Base-by-base conservation (phyloP, 2,113 vertebrate species). In the Hassar affinis region DNA sequence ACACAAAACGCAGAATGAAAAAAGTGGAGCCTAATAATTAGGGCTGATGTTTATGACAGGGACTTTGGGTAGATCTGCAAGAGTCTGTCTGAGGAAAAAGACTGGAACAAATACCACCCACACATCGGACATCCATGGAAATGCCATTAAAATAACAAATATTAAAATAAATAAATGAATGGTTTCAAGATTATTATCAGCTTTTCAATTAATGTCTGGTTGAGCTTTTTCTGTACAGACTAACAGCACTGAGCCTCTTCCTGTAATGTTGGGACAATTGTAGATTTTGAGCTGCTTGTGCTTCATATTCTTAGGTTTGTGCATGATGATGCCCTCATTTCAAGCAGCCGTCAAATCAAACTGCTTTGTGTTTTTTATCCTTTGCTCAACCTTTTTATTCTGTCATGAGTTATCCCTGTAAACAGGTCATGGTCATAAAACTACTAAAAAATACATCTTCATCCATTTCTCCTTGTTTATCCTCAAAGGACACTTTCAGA, bases 401-500 rank as follows among this genome's bases (percentile, higher is more conserved):
- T 83, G 15, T 81, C 71, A 81, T 38, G 56, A 25, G 6, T 22
- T 45, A 57, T 38, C 76, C 51, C 62, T 56, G 64, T 77, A 81
- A 71, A 86, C 57, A 85, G 49, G 83, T 79, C 84, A 85, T 52
- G 87, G 87, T 84, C 84, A 85, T 71, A 79, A 64, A 25, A 80
- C 84, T 88, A 81, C n/a, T n/a, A n/a, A n/a, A 87, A 87, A 88
- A 87, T 87, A 87, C 45, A 56, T 35, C 42, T 68, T 14, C 59
- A 78, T 52, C 66, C 51, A 78, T 78, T 72, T 84, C 79, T 79
- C 85, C 35, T 78, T 45, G 42, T 54, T 77, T 22, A 77, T 85
- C 52, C 81, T 77, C 62, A 42, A 62, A 59, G 80, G 35, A 81
- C 42, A 47, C 57, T 79, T 82, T 59, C 72, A 52, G 78, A 69